Evolutionary conservation across 2,888 invertebrate species (phyloP), one percentile per base, ranked within the genome.

Genomic region (Drosophila formosana): DNA sequence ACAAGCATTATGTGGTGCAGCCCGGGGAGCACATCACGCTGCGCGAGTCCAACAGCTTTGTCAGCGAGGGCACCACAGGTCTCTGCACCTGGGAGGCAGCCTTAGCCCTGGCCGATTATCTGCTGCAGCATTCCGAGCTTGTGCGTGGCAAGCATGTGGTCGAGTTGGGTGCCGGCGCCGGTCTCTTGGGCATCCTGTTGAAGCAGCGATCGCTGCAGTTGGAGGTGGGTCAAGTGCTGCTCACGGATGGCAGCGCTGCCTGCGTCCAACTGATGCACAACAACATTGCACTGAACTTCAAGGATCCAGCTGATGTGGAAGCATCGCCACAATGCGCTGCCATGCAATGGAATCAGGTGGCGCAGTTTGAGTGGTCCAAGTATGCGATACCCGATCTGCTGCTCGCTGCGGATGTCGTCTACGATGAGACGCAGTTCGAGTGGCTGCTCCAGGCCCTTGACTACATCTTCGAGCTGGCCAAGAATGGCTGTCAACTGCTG

Each of bases 1-100:
- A 94, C 90, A 94, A 95, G 58, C 96, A 96, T 91, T 96, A 95
- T 90, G 67, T 87, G 1, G 61, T 92, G 3, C 65, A 76, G 3
- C 46, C 64, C 3, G 51, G 90, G 37, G 88, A 91, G 34, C 86
- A 93, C 37, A 91, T 96, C 34, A 95, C 94, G 11, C 91, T 96
- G 55, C 94, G 94, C 78, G 97, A 97, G 92, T 96, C 95, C 65
- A 94, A 93, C 62, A 95, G 94, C 88, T 94, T 96, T 88, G 95
- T 97, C 75, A 94, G 95, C 0, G 94, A 95, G 91, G 96, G 96
- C 30, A 96, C 97, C 23, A 97, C 97, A 13, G 97, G 97, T 28
- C 93, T 97, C 78, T 95, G 94, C 78, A 95, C 95, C 81, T 97
- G 96, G 96, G 95, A 96, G 95, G 97, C 96, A 39, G 95, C 95